Evolutionary conservation across 2,113 vertebrate genomes (phyloP), one percentile per base, ranked within the genome.

Genomic region (Etia nguti): DNA sequence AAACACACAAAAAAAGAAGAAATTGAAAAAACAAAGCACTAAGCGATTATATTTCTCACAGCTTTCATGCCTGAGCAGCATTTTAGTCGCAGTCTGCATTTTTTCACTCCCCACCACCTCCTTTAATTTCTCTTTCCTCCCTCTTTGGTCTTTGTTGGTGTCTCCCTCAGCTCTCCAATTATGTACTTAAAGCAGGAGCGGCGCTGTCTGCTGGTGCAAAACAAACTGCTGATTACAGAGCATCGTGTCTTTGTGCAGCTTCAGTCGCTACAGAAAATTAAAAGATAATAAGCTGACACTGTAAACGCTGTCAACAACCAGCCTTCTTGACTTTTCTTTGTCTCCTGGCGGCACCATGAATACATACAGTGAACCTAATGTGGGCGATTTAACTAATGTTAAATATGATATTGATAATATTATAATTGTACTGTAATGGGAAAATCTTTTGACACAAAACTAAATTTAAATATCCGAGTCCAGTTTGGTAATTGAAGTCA

Each of bases 171-270:
- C 73, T 68, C 59, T 83, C 81, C 82, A 91, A 90, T 94, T 92
- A 91, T 92, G 77, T 88, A 9, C 89, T 93, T 82, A 89, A 83
- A 91, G 82, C 83, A 43, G 70, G 83, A 87, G 15, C 84, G 79
- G 80, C 82, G 82, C 60, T 16, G 88, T 84, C 75, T 85, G 75
- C 89, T 54, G 77, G 84, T 86, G 88, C 68, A 65, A 85, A 84
- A 87, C 85, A 89, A 91, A 59, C 79, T 48, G 88, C 88, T 91
- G 84, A 90, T 93, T 85, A 88, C 86, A 87, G 81, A 88, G 89
- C 82, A 54, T 24, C 12, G 62, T 56, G 68, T 79, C 80, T 85
- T 85, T 84, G 80, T 84, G 85, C 81, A 57, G 81, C 88, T 90
- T 89, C 86, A 87, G 43, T 86, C 60, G 5, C 88, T 26, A 46